Percentiles rank a stretch among this genome's conserved stretches.
Conservation (phyloP, 1,140 invertebrate genomes). For the Drosophila parvula region DNA sequence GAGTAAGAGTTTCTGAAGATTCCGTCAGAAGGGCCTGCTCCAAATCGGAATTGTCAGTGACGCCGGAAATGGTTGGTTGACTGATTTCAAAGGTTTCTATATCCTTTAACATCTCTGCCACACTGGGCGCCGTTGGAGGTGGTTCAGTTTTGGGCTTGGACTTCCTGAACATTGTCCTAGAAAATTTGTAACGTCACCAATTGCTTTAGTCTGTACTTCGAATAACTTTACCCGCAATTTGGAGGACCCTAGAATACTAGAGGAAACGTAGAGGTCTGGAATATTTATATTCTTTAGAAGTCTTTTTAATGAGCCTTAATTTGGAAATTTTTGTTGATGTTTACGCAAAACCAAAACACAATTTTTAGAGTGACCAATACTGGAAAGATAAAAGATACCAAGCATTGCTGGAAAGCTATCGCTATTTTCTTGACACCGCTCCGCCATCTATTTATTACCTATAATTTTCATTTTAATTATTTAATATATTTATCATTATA, state of each 20-base stretch:
- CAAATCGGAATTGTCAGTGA: slow-evolving; percentile 36
- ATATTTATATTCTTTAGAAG: neutral
- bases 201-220: neutral
- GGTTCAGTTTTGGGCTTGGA: slow-evolving; percentile 62
- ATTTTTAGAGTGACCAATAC: slow-evolving; percentile 1
- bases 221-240: neutral
- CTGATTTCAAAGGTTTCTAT: slow-evolving; percentile 67
- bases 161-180: slow-evolving; percentile 68
- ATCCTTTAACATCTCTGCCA: slow-evolving; percentile 68
- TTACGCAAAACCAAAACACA: slow-evolving; percentile 22
- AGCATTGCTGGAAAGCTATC: too few species aligned
- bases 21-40: slow-evolving; percentile 59
- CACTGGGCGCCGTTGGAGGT: slow-evolving; percentile 59
- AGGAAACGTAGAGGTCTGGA: too few species aligned
- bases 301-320: neutral
- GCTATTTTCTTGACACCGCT: too few species aligned
- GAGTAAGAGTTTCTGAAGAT: slow-evolving; percentile 32
- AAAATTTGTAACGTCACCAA: slow-evolving; percentile 49
- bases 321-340: neutral
- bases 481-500: too few species aligned
- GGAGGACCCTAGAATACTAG: neutral
- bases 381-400: neutral
- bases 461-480: too few species aligned
- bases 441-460: too few species aligned
- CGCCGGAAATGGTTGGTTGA: slow-evolving; percentile 11